Percentiles rank a stretch among this genome's conserved stretches.
phyloP scores from a whole-genome alignment of 1,140 invertebrate genomes.

The Drosophila trapezifrons region DNA sequence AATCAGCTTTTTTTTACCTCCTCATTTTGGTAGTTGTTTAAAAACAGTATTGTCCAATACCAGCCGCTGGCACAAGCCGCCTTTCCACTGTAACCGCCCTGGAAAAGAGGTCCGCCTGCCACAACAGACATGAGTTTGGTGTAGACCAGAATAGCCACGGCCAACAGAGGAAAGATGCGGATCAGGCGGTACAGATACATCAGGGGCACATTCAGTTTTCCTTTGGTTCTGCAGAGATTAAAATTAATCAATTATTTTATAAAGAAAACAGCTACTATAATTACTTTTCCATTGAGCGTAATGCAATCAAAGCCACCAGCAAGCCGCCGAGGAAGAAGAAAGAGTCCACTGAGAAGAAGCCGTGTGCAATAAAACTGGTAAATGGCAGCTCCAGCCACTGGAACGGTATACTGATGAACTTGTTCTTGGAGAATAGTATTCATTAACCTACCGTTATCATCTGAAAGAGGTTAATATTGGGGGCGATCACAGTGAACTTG shows the following conservation, averaged over 20 bases:
- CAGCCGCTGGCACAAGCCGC: constrained; percentile 60
- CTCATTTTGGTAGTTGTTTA: constrained; percentile 53
- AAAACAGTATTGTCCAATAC: constrained; percentile 58
- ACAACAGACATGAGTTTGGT: constrained; percentile 31
- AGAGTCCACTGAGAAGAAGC: constrained; percentile 88
- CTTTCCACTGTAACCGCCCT: constrained; percentile 17
- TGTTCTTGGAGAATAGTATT: not conserved
- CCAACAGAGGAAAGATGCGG: constrained; percentile 55
- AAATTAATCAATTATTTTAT: not conserved
- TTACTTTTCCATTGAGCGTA: constrained; percentile 87
- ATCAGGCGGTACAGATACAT: constrained; percentile 69
- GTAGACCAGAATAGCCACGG: constrained; percentile 48
- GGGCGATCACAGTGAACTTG: constrained; percentile 36
- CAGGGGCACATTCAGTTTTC: constrained; percentile 57
- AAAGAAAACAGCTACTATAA: not conserved
- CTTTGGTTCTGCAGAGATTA: constrained; percentile 27
- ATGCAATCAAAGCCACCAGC: constrained; percentile 86
- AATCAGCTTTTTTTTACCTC: constrained; percentile 34
- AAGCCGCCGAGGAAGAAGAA: constrained; percentile 89
- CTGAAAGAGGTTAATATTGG: constrained; percentile 52
- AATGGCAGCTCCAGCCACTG: constrained; percentile 83
- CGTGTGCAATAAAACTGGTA: constrained; percentile 85
- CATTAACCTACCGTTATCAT: constrained; percentile 11
- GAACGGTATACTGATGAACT: not conserved
- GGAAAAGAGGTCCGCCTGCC: constrained; percentile 36